phyloP scores from a whole-genome alignment of 1,140 invertebrate species.

The Psix sp. region DNA sequence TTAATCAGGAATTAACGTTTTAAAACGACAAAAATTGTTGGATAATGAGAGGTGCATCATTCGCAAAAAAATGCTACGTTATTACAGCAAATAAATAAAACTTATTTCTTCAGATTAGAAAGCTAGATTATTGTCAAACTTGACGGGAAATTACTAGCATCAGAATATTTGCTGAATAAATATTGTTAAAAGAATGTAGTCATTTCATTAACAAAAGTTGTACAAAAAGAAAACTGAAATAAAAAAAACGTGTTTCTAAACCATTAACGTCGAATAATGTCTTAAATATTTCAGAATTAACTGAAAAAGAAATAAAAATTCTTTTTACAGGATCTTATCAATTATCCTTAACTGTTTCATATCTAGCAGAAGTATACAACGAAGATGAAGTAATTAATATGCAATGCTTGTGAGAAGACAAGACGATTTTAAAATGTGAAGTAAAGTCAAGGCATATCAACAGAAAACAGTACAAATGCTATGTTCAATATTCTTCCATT shows the following conservation, averaged over 20 bases:
- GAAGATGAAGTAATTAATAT: not conserved
- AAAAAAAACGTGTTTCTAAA: not conserved
- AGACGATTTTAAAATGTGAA: conserved; percentile 3
- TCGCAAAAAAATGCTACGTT: too few relatives aligned
- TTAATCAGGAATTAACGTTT: too few relatives aligned
- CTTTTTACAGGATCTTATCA: conserved; percentile 4
- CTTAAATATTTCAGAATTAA: not conserved
- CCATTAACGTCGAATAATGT: not conserved
- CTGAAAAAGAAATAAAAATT: conserved; percentile 3
- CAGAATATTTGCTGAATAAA: too few relatives aligned
- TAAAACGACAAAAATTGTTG: too few relatives aligned
- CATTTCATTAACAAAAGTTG: too few relatives aligned
- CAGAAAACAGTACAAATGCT: conserved; percentile 3
- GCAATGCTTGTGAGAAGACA: conserved; percentile 3
- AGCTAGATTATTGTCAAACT: too few relatives aligned
- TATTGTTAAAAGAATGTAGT: too few relatives aligned
- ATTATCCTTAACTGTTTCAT: not conserved
- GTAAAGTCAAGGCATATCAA: conserved; percentile 6
- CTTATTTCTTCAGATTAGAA: too few relatives aligned
- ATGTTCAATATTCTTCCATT: conserved; percentile 1
- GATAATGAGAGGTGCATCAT: too few relatives aligned
- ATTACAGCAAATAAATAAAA: too few relatives aligned
- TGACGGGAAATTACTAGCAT: too few relatives aligned
- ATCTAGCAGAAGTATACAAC: conserved; percentile 1
- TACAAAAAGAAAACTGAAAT: conserved; percentile 4